phyloP scores from a whole-genome alignment of 2,113 vertebrate species.

The Xiphias gladius region DNA sequence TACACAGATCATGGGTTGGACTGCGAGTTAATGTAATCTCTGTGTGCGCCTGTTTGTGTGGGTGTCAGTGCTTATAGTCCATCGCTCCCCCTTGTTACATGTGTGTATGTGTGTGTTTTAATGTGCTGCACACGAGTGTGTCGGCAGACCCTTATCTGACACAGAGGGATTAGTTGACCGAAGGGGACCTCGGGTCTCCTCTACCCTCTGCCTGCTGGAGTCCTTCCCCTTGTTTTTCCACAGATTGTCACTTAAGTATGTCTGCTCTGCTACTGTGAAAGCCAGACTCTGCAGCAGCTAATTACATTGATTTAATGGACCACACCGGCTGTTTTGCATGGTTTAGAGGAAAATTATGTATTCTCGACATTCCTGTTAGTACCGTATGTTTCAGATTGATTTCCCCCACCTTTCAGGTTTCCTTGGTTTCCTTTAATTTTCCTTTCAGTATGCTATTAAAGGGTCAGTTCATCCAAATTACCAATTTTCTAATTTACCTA shows the following conservation, averaged over 20 bases:
- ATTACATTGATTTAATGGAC: neutral
- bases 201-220: neutral
- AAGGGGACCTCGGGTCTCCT: slow-evolving; percentile 26
- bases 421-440: neutral
- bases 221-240: slow-evolving; percentile 22
- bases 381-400: neutral
- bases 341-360: neutral
- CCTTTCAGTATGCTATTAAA: neutral
- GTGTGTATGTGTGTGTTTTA: slow-evolving; percentile 13
- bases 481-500: neutral
- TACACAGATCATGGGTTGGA: neutral
- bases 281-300: neutral
- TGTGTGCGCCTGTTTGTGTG: slow-evolving; percentile 26
- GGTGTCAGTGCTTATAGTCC: slow-evolving; percentile 42
- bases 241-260: neutral
- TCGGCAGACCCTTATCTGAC: slow-evolving; percentile 47
- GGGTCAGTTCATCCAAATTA: neutral
- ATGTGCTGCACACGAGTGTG: slow-evolving; percentile 20
- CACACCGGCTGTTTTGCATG: neutral
- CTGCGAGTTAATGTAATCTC: slow-evolving; percentile 28
- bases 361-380: neutral
- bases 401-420: neutral
- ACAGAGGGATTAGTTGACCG: slow-evolving; percentile 44
- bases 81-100: slow-evolving; percentile 5
- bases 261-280: slow-evolving; percentile 9